Evolutionary conservation across 1,140 invertebrate genomes (phyloP).

Genomic region (Cydia fagiglandana): DNA sequence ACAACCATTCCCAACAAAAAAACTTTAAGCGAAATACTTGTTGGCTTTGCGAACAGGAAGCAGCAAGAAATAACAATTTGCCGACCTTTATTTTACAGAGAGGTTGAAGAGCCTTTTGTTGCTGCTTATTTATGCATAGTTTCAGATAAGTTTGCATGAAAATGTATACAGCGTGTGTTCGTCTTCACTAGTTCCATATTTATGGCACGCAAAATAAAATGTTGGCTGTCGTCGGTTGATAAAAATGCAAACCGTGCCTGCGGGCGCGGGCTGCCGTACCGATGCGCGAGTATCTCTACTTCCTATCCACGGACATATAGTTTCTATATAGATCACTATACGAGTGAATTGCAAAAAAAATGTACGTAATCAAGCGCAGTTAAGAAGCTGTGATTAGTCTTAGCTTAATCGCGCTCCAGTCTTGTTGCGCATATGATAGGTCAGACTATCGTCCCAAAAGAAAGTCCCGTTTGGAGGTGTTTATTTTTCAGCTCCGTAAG

Average conservation of each 20-base stretch:
- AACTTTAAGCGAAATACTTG: constrained; percentile 30
- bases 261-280: constrained; percentile 53
- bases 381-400: too few species aligned
- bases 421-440: too few species aligned
- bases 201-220: constrained; percentile 76
- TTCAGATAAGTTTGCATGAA: constrained; percentile 73
- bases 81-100: constrained; percentile 42
- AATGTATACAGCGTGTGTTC: constrained; percentile 61
- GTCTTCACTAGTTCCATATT: constrained; percentile 70
- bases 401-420: too few species aligned
- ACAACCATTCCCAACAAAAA: constrained; percentile 29
- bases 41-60: constrained; percentile 30
- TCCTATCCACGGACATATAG: constrained; percentile 3
- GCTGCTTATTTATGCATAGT: constrained; percentile 74
- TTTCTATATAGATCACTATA: not conserved
- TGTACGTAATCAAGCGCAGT: too few species aligned
- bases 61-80: constrained; percentile 31
- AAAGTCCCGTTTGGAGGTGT: too few species aligned
- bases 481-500: too few species aligned
- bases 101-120: constrained; percentile 42
- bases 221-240: constrained; percentile 69
- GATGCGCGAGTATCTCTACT: constrained; percentile 2
- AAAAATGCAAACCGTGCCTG: constrained; percentile 75
- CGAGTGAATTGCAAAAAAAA: too few species aligned
- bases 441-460: too few species aligned